A percentile compares a stretch with the other conserved stretches of the same genome.
phyloP scores from a whole-genome alignment of 2,797 vertebrate species.

The Tragopan temminckii region DNA sequence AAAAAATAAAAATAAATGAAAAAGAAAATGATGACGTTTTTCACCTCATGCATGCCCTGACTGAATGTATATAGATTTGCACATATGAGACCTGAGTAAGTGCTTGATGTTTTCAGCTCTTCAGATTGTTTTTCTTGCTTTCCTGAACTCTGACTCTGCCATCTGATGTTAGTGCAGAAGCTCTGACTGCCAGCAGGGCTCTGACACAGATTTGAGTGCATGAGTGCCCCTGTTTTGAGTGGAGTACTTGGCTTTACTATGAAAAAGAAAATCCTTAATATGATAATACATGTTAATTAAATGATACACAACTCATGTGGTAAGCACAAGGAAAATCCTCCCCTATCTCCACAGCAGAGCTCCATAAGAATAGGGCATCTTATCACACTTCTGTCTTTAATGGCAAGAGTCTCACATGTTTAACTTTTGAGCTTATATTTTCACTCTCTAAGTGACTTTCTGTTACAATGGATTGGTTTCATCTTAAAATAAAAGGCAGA shows the following conservation, averaged over 20 bases:
- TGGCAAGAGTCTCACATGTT: background rate
- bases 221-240: background rate
- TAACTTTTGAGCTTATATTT: background rate
- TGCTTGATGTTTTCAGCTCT: constrained; percentile 22
- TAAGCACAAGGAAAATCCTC: constrained; percentile 2
- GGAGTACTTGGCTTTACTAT: constrained; percentile 25
- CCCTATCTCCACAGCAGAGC: background rate
- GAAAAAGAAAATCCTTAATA: background rate
- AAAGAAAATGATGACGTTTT: background rate
- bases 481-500: constrained; percentile 9
- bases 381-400: constrained; percentile 31
- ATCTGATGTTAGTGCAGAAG: constrained; percentile 15
- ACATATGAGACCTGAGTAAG: background rate
- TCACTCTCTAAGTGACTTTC: constrained; percentile 15
- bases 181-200: background rate
- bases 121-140: constrained; percentile 10
- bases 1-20: background rate
- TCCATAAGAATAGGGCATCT: background rate
- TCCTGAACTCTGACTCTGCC: constrained; percentile 15
- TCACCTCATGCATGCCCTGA: background rate
- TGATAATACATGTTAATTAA: constrained; percentile 37
- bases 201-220: background rate
- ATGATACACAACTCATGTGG: background rate
- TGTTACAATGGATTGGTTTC: constrained; percentile 45
- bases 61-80: background rate